A percentile compares a stretch with the other conserved stretches of the same genome.
Conservation (phyloP, 2,888 invertebrate genomes). For the Phrixothrix hirtus region DNA sequence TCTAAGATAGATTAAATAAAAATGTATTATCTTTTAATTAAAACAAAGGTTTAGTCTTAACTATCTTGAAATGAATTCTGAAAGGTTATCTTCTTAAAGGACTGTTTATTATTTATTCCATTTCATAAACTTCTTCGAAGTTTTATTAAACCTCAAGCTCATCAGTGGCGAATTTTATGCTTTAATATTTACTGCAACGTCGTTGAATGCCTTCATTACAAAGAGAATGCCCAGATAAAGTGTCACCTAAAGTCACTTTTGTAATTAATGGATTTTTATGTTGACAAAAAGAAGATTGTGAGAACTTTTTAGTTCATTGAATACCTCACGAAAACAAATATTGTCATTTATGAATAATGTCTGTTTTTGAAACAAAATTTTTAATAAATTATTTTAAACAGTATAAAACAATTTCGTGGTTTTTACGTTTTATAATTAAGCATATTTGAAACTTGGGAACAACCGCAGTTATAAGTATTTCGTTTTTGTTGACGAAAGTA, state of each 20-base stretch:
- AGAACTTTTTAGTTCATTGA: neutral
- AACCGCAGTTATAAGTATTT: no score
- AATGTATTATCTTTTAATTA: conserved; percentile 33
- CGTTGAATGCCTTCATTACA: neutral
- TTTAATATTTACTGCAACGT: conserved; percentile 10
- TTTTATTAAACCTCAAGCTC: conserved; percentile 11
- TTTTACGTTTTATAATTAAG: no score
- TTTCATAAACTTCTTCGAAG: conserved; percentile 11
- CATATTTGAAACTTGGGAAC: no score
- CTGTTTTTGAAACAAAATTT: no score
- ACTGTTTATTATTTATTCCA: conserved; percentile 22
- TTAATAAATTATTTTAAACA: no score
- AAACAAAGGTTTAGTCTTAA: conserved; percentile 21
- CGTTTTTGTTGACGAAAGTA: no score
- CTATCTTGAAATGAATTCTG: conserved; percentile 7
- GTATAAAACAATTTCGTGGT: no score
- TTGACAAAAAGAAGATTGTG: neutral
- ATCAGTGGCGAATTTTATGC: conserved; percentile 7
- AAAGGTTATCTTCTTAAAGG: conserved; percentile 16
- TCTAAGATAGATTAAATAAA: conserved; percentile 29
- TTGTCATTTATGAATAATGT: neutral
- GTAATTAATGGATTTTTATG: neutral
- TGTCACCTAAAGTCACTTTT: neutral
- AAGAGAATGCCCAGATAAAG: no score
- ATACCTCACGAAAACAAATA: neutral